Evolutionary conservation across 1,140 invertebrate species (phyloP).

Genomic region (Drosophila lowei): DNA sequence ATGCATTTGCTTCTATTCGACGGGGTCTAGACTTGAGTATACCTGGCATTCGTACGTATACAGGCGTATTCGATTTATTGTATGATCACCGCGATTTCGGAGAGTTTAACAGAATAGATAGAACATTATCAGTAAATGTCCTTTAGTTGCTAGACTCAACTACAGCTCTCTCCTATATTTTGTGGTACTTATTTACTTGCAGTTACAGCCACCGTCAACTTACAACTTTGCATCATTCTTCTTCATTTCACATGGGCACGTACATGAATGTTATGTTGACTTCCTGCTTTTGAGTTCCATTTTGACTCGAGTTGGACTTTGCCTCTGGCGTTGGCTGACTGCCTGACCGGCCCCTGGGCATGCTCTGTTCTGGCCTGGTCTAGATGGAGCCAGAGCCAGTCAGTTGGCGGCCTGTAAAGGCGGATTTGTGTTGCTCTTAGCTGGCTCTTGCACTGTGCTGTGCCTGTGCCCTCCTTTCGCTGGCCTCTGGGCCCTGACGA

Average conservation of each 20-base stretch:
- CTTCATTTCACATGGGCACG: slow-evolving; percentile 52
- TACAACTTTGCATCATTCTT: slow-evolving; percentile 54
- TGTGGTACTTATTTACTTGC: slow-evolving; percentile 30
- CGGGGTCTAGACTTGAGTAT: not conserved
- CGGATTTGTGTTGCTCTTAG: slow-evolving; percentile 51
- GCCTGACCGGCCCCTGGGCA: slow-evolving; percentile 13
- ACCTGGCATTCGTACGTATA: too few relatives aligned
- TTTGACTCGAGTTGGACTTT: too few relatives aligned
- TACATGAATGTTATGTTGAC: slow-evolving; percentile 39
- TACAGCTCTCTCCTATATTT: not conserved
- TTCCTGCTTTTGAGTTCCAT: slow-evolving; percentile 25
- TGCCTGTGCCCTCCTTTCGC: not conserved
- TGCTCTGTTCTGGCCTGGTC: slow-evolving; percentile 18
- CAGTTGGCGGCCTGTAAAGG: slow-evolving; percentile 40
- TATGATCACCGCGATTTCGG: too few relatives aligned
- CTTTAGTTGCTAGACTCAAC: too few relatives aligned
- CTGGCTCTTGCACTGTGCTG: slow-evolving; percentile 16
- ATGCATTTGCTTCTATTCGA: not conserved
- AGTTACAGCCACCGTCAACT: slow-evolving; percentile 31
- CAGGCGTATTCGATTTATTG: too few relatives aligned
- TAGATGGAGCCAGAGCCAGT: slow-evolving; percentile 24
- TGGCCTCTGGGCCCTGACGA: slow-evolving; percentile 1
- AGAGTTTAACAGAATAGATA: too few relatives aligned
- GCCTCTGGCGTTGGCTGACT: slow-evolving; percentile 13
- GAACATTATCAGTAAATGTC: too few relatives aligned